Evolutionary conservation across 2,888 invertebrate species (phyloP).

Genomic region (Perdita meconis): DNA sequence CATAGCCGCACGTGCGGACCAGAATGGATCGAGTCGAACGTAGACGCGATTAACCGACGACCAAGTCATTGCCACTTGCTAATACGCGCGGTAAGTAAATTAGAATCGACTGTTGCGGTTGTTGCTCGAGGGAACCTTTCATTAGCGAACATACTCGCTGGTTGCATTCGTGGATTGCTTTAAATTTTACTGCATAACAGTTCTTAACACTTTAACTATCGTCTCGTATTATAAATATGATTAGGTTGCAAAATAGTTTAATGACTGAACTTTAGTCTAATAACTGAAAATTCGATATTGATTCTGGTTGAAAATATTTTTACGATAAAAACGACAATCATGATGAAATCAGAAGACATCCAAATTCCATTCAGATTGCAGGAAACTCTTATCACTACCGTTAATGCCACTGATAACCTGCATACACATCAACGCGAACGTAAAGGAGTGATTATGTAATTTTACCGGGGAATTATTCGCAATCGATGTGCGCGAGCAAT

Average conservation of each 20-base stretch:
- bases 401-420: slow-evolving; percentile 27
- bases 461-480: background rate
- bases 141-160: background rate
- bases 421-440: slow-evolving; percentile 6
- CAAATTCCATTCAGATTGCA: background rate
- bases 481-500: background rate
- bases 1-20: slow-evolving; percentile 58
- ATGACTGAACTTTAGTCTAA: too few relatives aligned
- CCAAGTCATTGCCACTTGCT: slow-evolving; percentile 35
- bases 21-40: slow-evolving; percentile 43
- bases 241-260: too few relatives aligned
- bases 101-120: slow-evolving; percentile 20
- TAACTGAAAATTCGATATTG: background rate
- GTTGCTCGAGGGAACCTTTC: slow-evolving; percentile 1
- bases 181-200: too few relatives aligned
- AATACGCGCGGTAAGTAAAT: slow-evolving; percentile 39
- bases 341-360: background rate
- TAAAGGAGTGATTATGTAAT: background rate
- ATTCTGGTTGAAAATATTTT: background rate
- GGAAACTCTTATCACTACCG: slow-evolving; percentile 21
- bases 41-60: slow-evolving; percentile 25
- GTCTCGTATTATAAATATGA: too few relatives aligned
- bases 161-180: too few relatives aligned
- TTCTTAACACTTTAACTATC: too few relatives aligned
- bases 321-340: background rate